These are phyloP conservation scores for Eulemur coronatus DNA, from an alignment of 2,797 vertebrate species.

Conservation along the genomic window DNA sequence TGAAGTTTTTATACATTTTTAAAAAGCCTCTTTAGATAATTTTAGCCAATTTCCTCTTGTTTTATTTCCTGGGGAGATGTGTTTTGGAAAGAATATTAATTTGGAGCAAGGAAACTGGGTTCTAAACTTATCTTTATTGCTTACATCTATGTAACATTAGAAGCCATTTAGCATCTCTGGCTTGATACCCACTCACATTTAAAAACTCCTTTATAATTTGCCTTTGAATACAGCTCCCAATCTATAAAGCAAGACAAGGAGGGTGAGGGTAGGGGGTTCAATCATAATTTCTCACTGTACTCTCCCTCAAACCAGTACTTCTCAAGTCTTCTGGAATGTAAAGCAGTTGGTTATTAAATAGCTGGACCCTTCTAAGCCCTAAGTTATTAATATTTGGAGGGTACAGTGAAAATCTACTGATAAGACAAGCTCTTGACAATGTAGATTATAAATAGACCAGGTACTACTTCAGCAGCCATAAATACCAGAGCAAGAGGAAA, in stretches of 20 bases:
- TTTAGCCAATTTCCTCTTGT: conserved; percentile 37
- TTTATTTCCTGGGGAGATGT: not conserved
- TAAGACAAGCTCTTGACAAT: not conserved
- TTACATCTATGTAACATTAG: not conserved
- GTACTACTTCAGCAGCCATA: not conserved
- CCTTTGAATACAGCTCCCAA: not conserved
- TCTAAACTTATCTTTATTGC: not conserved
- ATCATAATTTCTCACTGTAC: not conserved
- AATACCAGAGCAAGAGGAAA: not conserved
- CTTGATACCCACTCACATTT: not conserved
- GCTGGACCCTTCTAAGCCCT: not conserved
- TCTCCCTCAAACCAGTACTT: not conserved
- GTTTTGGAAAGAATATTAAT: conserved; percentile 25
- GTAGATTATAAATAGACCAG: not conserved
- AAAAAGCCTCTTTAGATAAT: conserved; percentile 25
- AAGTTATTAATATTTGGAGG: not conserved
- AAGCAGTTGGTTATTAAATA: not conserved
- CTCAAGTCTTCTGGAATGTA: not conserved
- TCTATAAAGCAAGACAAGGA: not conserved
- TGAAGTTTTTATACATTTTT: not conserved
- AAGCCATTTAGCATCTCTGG: not conserved
- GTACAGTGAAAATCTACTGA: not conserved
- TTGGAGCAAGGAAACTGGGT: not conserved
- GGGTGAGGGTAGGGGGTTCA: not conserved
- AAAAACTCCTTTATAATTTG: not conserved